Conservation (phyloP, 2,888 invertebrate genomes). For the Phlogophora meticulosa region DNA sequence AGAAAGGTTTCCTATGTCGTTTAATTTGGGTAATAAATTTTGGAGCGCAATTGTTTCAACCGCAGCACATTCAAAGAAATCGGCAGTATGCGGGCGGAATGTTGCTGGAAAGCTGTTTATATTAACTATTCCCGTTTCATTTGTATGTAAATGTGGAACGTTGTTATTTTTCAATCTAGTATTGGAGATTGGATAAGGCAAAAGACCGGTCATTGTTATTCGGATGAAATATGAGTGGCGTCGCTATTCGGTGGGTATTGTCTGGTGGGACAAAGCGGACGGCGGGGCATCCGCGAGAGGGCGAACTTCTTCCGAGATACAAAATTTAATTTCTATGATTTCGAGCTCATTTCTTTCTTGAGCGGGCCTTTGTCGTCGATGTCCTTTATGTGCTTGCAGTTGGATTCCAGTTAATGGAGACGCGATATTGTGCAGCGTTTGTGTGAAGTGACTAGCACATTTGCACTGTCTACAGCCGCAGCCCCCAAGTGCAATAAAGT, state of each 20-base stretch:
- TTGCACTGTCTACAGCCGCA: slow-evolving; percentile 73
- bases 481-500: slow-evolving; percentile 73
- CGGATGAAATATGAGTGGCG: slow-evolving; percentile 85
- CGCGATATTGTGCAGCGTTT: slow-evolving; percentile 83
- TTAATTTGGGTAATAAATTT: slow-evolving; percentile 76
- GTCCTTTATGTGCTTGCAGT: slow-evolving; percentile 82
- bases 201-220: slow-evolving; percentile 83
- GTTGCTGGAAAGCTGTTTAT: slow-evolving; percentile 46
- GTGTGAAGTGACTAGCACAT: slow-evolving; percentile 83
- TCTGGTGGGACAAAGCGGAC: slow-evolving; percentile 80
- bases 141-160: slow-evolving; percentile 62
- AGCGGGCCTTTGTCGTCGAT: slow-evolving; percentile 80
- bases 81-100: slow-evolving; percentile 43
- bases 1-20: slow-evolving; percentile 77
- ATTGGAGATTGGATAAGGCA: slow-evolving; percentile 82
- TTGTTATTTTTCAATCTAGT: slow-evolving; percentile 76
- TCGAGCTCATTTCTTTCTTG: slow-evolving; percentile 78
- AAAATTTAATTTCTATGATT: slow-evolving; percentile 87
- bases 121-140: slow-evolving; percentile 55
- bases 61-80: slow-evolving; percentile 68
- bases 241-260: slow-evolving; percentile 80
- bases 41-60: slow-evolving; percentile 67
- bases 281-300: slow-evolving; percentile 69
- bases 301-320: slow-evolving; percentile 81
- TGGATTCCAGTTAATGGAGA: slow-evolving; percentile 81